A percentile compares a stretch with the other conserved stretches of the same genome.
phyloP scores from a whole-genome alignment of 2,113 vertebrate genomes.

The Pheucticus melanocephalus region DNA sequence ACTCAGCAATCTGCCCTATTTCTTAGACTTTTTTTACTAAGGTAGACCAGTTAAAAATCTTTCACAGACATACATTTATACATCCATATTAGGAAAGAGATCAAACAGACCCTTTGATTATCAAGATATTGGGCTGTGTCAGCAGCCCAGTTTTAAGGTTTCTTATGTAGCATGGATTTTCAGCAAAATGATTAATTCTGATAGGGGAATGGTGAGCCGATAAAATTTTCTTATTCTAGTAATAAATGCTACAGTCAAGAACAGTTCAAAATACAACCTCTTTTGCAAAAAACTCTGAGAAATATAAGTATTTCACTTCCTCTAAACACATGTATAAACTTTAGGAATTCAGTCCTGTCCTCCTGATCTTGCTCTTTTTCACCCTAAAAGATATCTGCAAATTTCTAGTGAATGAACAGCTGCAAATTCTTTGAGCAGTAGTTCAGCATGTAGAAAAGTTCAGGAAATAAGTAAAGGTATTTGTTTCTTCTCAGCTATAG shows the following conservation, averaged over 20 bases:
- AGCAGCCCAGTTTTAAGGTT: not conserved
- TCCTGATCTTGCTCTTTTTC: not conserved
- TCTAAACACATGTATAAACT: not conserved
- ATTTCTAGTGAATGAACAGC: not conserved
- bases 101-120: not conserved
- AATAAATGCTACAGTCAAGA: not conserved
- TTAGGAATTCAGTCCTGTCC: not conserved
- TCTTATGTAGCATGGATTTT: not conserved
- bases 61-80: not conserved
- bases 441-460: not conserved
- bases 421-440: not conserved
- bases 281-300: not conserved
- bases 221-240: not conserved
- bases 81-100: not conserved
- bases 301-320: not conserved
- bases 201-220: not conserved
- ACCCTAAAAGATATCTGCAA: not conserved
- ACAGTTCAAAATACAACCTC: not conserved
- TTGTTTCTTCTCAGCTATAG: not conserved
- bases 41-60: not conserved
- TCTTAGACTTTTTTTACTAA: not conserved
- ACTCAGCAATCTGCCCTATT: not conserved
- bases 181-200: not conserved
- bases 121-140: not conserved
- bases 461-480: not conserved